These are phyloP conservation scores for Cryptus armator DNA, from an alignment of 2,888 invertebrate species.

Conservation along the genomic window DNA sequence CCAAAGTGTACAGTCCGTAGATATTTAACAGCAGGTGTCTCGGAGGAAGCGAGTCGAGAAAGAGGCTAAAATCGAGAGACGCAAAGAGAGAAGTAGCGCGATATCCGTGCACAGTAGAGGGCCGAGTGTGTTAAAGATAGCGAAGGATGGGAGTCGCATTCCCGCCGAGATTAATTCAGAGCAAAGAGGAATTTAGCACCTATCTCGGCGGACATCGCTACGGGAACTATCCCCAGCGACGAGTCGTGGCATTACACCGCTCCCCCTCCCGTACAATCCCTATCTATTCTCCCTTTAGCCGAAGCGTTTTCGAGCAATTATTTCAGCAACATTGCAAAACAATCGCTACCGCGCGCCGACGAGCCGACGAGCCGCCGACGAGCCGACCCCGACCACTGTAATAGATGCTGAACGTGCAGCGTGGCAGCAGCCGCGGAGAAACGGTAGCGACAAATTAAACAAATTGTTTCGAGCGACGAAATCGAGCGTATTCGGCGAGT, in stretches of 20 bases:
- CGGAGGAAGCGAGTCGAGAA: conserved; percentile 46
- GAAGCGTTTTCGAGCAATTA: conserved; percentile 82
- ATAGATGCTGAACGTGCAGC: conserved; percentile 67
- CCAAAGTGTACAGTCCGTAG: conserved; percentile 6
- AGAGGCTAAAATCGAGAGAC: conserved; percentile 25
- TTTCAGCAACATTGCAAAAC: conserved; percentile 84
- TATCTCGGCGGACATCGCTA: conserved; percentile 78
- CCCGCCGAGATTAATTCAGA: conserved; percentile 84
- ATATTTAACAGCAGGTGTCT: conserved; percentile 49
- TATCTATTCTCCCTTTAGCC: conserved; percentile 56
- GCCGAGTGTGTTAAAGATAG: conserved; percentile 56
- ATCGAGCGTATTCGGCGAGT: too few species aligned
- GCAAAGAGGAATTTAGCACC: conserved; percentile 84
- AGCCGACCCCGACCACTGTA: conserved; percentile 66
- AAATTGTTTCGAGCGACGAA: conserved; percentile 77
- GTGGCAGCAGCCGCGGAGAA: conserved; percentile 34
- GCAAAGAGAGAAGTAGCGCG: conserved; percentile 34
- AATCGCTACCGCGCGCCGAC: conserved; percentile 75
- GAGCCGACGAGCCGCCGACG: conserved; percentile 38
- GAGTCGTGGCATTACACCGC: background rate
- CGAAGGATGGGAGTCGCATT: conserved; percentile 80
- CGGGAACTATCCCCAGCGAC: conserved; percentile 42
- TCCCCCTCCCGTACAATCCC: background rate
- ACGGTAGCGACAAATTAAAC: conserved; percentile 73
- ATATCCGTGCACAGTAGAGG: conserved; percentile 38